phyloP scores from a whole-genome alignment of 2,797 vertebrate genomes.

The Salarias fasciatus region DNA sequence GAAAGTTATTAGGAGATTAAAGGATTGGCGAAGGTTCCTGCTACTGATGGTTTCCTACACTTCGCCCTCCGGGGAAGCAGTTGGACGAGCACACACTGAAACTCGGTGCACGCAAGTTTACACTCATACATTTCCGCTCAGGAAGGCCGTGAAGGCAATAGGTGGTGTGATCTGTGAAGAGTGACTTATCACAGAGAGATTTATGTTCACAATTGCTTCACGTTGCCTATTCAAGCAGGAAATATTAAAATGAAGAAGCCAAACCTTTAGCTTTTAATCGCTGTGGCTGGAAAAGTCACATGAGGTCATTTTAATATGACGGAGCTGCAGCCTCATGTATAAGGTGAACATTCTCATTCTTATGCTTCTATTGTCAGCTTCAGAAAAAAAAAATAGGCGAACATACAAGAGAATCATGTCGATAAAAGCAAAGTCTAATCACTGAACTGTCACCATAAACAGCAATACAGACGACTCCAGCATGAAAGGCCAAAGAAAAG shows the following conservation, averaged over 20 bases:
- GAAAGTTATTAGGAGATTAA: conserved; percentile 38
- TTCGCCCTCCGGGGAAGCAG: conserved; percentile 14
- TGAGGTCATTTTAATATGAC: background rate
- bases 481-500: conserved; percentile 2
- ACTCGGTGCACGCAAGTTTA: conserved; percentile 10
- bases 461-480: background rate
- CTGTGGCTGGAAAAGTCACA: background rate
- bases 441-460: too few species aligned
- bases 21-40: conserved; percentile 5
- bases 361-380: background rate
- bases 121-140: conserved; percentile 27
- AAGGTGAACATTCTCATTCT: background rate
- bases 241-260: background rate
- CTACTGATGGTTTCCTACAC: conserved; percentile 9
- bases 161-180: background rate
- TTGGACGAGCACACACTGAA: background rate
- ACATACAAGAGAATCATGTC: background rate
- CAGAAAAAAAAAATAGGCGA: background rate
- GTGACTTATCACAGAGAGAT: too few species aligned
- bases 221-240: background rate
- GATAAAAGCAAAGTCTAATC: too few species aligned
- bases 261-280: background rate
- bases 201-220: too few species aligned
- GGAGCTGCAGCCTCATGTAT: background rate
- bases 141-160: conserved; percentile 13